Conservation (phyloP, 2,797 vertebrate genomes). For the Etheostoma perlongum region DNA sequence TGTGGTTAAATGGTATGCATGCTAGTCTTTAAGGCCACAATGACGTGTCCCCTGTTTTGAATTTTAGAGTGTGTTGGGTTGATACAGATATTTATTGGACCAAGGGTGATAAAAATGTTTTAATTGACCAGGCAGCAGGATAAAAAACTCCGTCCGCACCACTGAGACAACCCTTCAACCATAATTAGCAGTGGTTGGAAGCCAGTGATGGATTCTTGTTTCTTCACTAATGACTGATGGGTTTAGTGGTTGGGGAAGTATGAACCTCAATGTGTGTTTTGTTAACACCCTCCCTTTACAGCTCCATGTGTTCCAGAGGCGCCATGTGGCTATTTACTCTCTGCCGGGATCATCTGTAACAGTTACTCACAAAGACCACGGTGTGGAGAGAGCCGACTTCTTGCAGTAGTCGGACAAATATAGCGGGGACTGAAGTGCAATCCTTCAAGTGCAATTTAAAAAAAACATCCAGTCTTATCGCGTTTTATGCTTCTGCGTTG, state of each 20-base stretch:
- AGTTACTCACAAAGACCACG: not conserved
- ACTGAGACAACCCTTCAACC: not conserved
- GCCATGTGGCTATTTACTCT: not conserved
- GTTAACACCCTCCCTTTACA: not conserved
- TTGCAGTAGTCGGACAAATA: not conserved
- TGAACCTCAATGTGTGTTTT: not conserved
- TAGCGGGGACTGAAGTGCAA: not conserved
- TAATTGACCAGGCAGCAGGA: not conserved
- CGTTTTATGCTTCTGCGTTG: too few relatives aligned
- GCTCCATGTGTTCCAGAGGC: not conserved
- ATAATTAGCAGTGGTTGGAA: conserved; percentile 16
- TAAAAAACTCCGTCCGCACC: not conserved
- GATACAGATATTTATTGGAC: conserved; percentile 14
- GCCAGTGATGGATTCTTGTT: not conserved
- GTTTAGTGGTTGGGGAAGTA: not conserved
- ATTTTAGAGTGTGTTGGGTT: conserved; percentile 6
- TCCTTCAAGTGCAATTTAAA: not conserved
- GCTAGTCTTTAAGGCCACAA: not conserved
- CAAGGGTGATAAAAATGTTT: not conserved
- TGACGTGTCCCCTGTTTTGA: not conserved
- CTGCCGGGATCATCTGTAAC: not conserved
- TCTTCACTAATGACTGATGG: not conserved
- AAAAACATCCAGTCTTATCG: not conserved
- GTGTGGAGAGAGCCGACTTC: not conserved
- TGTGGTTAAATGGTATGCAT: not conserved